A percentile compares a stretch with the other conserved stretches of the same genome.
Conservation (phyloP, 2,113 vertebrate species). For the Semicossyphus pulcher region DNA sequence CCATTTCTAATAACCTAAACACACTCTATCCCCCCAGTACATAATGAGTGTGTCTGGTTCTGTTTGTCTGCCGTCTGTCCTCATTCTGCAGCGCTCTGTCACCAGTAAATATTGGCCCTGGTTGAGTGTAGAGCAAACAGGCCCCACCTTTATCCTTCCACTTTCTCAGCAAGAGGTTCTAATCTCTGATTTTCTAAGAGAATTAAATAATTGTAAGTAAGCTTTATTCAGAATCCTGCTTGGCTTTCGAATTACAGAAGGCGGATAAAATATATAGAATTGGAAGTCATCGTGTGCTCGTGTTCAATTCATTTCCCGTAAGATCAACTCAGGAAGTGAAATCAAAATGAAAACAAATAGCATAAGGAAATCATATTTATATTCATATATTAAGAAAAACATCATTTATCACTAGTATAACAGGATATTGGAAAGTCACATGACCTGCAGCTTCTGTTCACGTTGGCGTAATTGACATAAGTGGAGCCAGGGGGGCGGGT, state of each 20-base stretch:
- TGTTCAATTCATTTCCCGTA: slow-evolving; percentile 48
- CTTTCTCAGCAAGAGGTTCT: slow-evolving; percentile 32
- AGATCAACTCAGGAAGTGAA: slow-evolving; percentile 76
- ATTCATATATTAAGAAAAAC: slow-evolving; percentile 16
- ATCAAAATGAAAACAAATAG: slow-evolving; percentile 33
- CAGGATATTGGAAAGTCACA: slow-evolving; percentile 9
- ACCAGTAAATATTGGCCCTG: slow-evolving; percentile 1
- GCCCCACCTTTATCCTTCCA: neutral
- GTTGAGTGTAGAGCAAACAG: neutral
- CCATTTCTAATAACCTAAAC: slow-evolving; percentile 35
- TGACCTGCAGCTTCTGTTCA: neutral
- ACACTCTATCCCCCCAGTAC: neutral
- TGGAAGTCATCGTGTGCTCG: slow-evolving; percentile 24
- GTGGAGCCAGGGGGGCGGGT: neutral
- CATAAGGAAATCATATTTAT: slow-evolving; percentile 20
- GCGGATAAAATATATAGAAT: neutral
- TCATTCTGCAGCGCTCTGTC: slow-evolving; percentile 24
- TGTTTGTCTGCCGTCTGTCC: slow-evolving; percentile 34
- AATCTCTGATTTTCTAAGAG: slow-evolving; percentile 14
- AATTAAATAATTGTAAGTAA: slow-evolving; percentile 19
- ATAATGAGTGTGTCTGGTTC: slow-evolving; percentile 30
- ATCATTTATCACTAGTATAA: neutral
- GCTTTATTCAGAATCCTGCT: slow-evolving; percentile 1
- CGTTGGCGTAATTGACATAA: neutral
- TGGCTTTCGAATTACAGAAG: slow-evolving; percentile 20